Base-by-base conservation (phyloP, 2,113 vertebrate genomes). In the Hylia prasina region DNA sequence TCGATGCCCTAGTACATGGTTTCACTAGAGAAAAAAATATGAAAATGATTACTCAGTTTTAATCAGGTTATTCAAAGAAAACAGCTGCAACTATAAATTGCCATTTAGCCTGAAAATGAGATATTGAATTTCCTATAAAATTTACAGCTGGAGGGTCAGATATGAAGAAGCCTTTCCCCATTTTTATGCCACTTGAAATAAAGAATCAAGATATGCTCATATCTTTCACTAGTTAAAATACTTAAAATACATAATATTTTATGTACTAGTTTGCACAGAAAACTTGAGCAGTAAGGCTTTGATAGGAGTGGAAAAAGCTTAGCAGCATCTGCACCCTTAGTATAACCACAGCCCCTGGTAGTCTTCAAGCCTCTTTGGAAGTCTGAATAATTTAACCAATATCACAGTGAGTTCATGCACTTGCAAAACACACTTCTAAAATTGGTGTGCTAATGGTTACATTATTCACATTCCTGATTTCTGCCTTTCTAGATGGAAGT, bases 31-130 rank as follows among this genome's bases (percentile, higher is more conserved):
- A 50, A 95, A 78, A 92, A 92, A 45, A 15, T 9, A 23, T 3
- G 13, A 35, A 96, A 90, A 18, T 87, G 77, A 82, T 93, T 79
- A 64, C 56, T 86, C 56, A 57, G 15, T 93, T 96, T 96, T 97
- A 96, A 96, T 93, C 61, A 89, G 28, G 37, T 94, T 96, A 87
- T 87, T 96, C 56, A 97, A 96, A 95, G 76, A 90, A 88, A 97
- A 92, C 37, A 90, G 23, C 45, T 96, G 71, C 57, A 95, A 51
- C n/a, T 77, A 50, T n/a, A 91, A 88, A 91, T 83, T 94, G 27
- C 3, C 40, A 44, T 89, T 95, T 95, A 96, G 44, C 8, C 44
- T 85, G 81, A 94, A 95, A 97, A 90, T 57, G 3, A 33, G 33
- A 83, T 82, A 66, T 35, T 64, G 24, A 60, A 75, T 91, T 87